Base-by-base conservation (phyloP, 2,888 invertebrate genomes). In the Lepidocyrtoides sp. region DNA sequence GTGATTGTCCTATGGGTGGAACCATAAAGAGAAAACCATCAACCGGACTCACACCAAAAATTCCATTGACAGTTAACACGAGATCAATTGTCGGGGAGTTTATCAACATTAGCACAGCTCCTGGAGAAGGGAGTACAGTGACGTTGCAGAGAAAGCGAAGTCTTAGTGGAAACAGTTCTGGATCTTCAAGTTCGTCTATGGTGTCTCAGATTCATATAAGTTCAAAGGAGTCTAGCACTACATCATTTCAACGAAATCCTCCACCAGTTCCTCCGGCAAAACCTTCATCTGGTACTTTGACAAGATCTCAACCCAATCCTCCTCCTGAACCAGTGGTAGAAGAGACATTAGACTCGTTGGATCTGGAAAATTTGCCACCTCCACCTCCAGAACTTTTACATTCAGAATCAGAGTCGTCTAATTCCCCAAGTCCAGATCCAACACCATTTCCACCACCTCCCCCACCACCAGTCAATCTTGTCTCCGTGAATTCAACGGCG, bases 21-120 rank as follows among this genome's bases (percentile, higher is more conserved):
- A 98, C 98, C 44, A 98, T 98, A 91, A 98, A 98, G 95, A 96
- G 98, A 69, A 98, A 98, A 95, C 98, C 98, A 0, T 94, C 94
- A 72, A 94, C 95, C 29, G 93, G 82, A 17, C 97, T 98, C 97
- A 98, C 98, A 95, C 98, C 98, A 7, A 98, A 98, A 95, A 96
- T 98, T 77, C 98, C 98, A 0, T 95, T 98, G 92, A 98, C 98
- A 2, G 97, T 98, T 95, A 98, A 98, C 95, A 98, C 98, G 0
- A 96, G 98, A 14, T 98, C 98, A 94, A 96, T 98, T 89, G 93
- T 94, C 32, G 93, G 94, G 17, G 98, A 98, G 95, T 98, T 98
- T 95, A 98, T 97, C 94, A 98, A 97, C 0, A 98, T 98, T 94
- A 94, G 94, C 36, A 92, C 94, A 4, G 94, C 94, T 87, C 92